Evolutionary conservation across 2,113 vertebrate species (phyloP), one percentile per base, ranked within the genome.

Genomic region (Oxyura jamaicensis): DNA sequence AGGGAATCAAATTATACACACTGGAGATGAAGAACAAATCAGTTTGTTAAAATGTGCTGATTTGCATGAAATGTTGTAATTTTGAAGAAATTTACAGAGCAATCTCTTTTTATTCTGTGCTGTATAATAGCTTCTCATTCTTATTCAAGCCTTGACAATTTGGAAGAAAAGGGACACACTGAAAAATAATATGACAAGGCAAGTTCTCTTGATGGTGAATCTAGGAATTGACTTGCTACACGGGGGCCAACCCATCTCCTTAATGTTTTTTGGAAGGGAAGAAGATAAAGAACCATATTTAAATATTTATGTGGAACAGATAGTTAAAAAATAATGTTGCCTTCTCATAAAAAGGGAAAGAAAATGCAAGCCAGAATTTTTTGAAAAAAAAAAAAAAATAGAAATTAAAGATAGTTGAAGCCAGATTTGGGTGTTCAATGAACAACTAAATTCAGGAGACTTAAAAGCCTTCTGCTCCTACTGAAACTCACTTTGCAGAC

Each of bases 31-130:
- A 90, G 59, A 96, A 87, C 11, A 86, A 81, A 88, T 83, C 81
- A 68, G 21, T 83, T 76, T 88, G 88, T 66, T 96, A 72, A 91
- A 95, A 73, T 62, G 46, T 76, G 46, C 50, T 93, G 85, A 92
- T 96, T 90, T 95, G 63, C 62, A 71, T 78, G 77, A 88, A 95
- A 92, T 62, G 35, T 73, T 91, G 79, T 77, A 23, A 94, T 88
- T 91, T 90, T 82, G 69, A 62, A 66, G 85, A 94, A 89, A 91
- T 81, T 63, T 66, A 87, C 59, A 80, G 66, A 91, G 60, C 76
- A 92, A 92, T 95, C 67, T 93, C 74, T 89, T 92, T 96, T 96
- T 93, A 95, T 96, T 95, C 81, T 91, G 39, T 84, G 72, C 62
- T 81, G 44, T 84, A 68, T 81, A 96, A 92, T 50, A 92, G 59